These are phyloP conservation scores for Peromyscus attwateri DNA, from an alignment of 2,797 vertebrate species.

Conservation along the genomic window DNA sequence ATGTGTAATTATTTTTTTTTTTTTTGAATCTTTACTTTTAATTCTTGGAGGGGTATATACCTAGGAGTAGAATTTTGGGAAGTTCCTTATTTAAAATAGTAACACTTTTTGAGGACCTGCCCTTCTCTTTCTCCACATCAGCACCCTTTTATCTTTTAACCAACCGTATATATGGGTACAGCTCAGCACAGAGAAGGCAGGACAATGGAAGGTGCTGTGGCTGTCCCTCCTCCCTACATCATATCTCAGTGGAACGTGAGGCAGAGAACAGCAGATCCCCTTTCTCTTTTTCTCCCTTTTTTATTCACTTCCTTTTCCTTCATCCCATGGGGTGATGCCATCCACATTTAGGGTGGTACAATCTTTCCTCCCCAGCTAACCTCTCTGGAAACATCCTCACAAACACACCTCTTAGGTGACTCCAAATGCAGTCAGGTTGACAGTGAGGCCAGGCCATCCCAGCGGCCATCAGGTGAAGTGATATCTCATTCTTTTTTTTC, in stretches of 20 bases:
- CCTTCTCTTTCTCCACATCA: neutral
- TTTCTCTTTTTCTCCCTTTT: neutral
- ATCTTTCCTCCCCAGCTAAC: neutral
- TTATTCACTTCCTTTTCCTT: neutral
- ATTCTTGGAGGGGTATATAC: neutral
- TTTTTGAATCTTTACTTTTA: neutral
- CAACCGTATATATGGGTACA: too few relatives aligned
- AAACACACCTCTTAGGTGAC: neutral
- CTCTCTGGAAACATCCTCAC: neutral
- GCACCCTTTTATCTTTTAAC: accelerated
- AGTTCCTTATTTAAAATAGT: neutral
- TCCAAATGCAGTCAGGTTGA: neutral
- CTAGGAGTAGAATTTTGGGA: too few relatives aligned
- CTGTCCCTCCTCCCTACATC: neutral
- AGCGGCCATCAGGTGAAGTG: too few relatives aligned
- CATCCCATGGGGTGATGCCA: neutral
- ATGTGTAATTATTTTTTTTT: neutral
- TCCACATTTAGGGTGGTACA: neutral
- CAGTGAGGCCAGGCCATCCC: neutral
- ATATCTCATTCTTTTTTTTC: neutral
- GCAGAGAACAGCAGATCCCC: too few relatives aligned
- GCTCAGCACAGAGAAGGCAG: neutral
- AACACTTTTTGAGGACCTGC: neutral
- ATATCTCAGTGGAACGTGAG: neutral
- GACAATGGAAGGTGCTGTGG: neutral